Evolutionary conservation across 2,113 vertebrate genomes (phyloP).

Genomic region (Pterocles orientalis): DNA sequence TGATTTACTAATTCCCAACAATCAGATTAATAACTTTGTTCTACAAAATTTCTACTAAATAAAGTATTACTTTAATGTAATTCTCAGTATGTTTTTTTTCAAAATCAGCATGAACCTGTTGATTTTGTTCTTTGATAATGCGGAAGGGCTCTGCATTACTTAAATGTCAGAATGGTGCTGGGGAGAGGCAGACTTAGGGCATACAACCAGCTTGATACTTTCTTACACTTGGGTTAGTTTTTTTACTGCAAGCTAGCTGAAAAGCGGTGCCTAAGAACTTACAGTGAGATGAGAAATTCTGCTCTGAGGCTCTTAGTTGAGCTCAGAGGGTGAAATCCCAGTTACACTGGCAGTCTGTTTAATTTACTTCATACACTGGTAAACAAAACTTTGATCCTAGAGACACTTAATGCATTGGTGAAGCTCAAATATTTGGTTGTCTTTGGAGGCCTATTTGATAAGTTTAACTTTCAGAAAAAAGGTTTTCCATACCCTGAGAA

Average conservation of each 20-base stretch:
- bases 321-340: conserved; percentile 15
- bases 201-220: neutral
- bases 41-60: neutral
- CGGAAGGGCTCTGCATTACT: neutral
- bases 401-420: conserved; percentile 23
- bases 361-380: conserved; percentile 30
- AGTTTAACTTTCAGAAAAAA: neutral
- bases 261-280: neutral
- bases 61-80: neutral
- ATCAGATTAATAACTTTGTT: neutral
- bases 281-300: neutral
- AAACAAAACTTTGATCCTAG: conserved; percentile 55
- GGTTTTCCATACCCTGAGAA: neutral
- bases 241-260: neutral
- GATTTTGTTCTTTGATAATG: neutral
- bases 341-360: neutral
- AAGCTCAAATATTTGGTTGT: conserved; percentile 53
- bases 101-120: neutral
- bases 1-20: neutral
- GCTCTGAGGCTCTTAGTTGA: neutral
- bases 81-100: neutral
- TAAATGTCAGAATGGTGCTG: neutral
- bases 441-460: neutral
- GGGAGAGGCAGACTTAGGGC: neutral
- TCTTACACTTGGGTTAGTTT: neutral